Percentiles rank a stretch among this genome's conserved stretches.
These are phyloP conservation scores for Neodiprion lecontei DNA, from an alignment of 1,140 invertebrate genomes.

Conservation along the genomic window DNA sequence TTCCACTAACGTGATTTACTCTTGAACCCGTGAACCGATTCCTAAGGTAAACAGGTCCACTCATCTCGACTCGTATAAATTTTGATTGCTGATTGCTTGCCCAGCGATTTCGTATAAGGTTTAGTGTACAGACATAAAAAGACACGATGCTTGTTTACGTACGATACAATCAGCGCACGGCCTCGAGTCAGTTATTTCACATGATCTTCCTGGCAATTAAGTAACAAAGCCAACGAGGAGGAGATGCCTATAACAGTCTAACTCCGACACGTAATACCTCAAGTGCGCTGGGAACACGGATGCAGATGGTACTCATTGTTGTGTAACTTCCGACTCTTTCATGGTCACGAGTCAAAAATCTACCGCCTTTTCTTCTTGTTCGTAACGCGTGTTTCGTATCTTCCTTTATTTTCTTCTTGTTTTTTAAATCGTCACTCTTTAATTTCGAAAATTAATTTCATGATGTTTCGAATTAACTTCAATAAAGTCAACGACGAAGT, in stretches of 20 bases:
- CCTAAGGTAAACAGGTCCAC: background rate
- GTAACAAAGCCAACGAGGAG: background rate
- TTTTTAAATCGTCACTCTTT: too few relatives aligned
- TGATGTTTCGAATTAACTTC: too few relatives aligned
- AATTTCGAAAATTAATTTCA: too few relatives aligned
- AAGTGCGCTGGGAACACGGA: background rate
- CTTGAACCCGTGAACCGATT: background rate
- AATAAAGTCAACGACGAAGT: too few relatives aligned
- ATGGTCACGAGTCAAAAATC: background rate
- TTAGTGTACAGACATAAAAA: background rate
- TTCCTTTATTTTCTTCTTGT: too few relatives aligned
- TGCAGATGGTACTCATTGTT: background rate
- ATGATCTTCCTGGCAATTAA: constrained; percentile 3
- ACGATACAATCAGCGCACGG: background rate
- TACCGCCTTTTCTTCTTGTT: too few relatives aligned
- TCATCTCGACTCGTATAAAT: too few relatives aligned
- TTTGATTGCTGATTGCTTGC: too few relatives aligned
- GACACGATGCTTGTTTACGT: background rate
- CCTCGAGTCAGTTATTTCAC: background rate
- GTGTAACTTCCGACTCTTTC: constrained; percentile 1
- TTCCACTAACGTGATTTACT: background rate
- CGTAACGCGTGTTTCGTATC: too few relatives aligned
- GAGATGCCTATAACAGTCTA: background rate
- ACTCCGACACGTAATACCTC: background rate
- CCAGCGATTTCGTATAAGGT: too few relatives aligned